Evolutionary conservation across 2,888 invertebrate species (phyloP).

Genomic region (Rhodophaea formosa): DNA sequence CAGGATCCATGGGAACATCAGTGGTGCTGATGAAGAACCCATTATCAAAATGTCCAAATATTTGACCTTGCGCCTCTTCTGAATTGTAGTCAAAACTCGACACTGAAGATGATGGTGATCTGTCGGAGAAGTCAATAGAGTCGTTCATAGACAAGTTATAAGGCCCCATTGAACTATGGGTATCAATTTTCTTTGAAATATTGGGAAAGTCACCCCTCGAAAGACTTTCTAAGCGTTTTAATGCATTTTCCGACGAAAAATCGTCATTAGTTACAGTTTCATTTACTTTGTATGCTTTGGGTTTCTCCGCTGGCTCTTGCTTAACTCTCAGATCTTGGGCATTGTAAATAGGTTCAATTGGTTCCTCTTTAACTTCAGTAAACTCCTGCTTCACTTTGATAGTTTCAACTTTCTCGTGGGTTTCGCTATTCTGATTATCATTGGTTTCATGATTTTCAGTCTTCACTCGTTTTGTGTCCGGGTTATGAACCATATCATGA

Average conservation of each 20-base stretch:
- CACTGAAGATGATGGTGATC: conserved; percentile 83
- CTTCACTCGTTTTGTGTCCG: conserved; percentile 67
- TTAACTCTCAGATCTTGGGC: conserved; percentile 64
- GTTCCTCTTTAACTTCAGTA: conserved; percentile 51
- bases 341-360: conserved; percentile 45
- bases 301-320: conserved; percentile 60
- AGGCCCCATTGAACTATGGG: conserved; percentile 47
- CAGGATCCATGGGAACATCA: conserved; percentile 94
- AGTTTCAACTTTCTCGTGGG: conserved; percentile 35
- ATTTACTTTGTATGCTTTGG: conserved; percentile 53
- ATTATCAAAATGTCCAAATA: conserved; percentile 87
- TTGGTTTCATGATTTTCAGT: conserved; percentile 42
- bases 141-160: conserved; percentile 67
- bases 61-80: conserved; percentile 83
- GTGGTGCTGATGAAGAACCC: conserved; percentile 86
- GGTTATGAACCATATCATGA: conserved; percentile 47
- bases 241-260: conserved; percentile 83
- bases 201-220: conserved; percentile 89
- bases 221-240: conserved; percentile 89
- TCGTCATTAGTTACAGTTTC: conserved; percentile 40
- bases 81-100: conserved; percentile 81
- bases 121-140: conserved; percentile 67
- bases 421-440: conserved; percentile 29
- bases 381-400: conserved; percentile 59
- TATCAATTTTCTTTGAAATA: conserved; percentile 53